Conservation (phyloP, 2,888 invertebrate genomes). For the Allacma fusca region DNA sequence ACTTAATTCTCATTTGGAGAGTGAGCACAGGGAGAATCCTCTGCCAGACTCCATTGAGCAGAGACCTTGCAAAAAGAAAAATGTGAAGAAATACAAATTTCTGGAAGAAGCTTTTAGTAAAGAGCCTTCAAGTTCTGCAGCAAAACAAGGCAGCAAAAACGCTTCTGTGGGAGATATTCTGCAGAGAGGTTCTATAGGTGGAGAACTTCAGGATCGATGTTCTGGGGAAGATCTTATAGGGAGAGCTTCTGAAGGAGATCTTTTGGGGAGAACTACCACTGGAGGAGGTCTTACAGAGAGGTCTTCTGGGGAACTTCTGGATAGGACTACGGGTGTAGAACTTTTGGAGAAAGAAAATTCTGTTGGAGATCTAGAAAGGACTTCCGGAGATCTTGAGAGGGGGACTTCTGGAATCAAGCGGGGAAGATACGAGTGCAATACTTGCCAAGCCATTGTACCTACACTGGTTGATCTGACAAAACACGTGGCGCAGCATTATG, state of each 20-base stretch:
- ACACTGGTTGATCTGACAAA: conserved; percentile 36
- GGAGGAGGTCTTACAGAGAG: too few species aligned
- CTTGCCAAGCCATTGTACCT: conserved; percentile 21
- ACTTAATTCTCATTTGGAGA: conserved; percentile 71
- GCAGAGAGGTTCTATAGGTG: too few species aligned
- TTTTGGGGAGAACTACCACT: too few species aligned
- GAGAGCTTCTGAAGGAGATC: background rate
- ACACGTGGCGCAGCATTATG: conserved; percentile 31
- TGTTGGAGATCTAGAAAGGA: too few species aligned
- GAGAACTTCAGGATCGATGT: too few species aligned
- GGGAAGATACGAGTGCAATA: conserved; percentile 18
- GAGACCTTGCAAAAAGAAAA: conserved; percentile 52
- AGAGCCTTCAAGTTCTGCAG: background rate
- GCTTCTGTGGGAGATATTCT: too few species aligned
- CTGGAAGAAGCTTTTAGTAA: conserved; percentile 20
- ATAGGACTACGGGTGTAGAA: background rate
- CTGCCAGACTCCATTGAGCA: background rate
- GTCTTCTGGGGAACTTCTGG: background rate
- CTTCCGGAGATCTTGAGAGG: background rate
- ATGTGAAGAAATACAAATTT: conserved; percentile 61
- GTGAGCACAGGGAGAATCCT: conserved; percentile 30
- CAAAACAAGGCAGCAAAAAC: too few species aligned
- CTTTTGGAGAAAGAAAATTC: too few species aligned
- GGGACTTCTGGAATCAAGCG: background rate
- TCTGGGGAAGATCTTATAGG: background rate